Percentiles rank a stretch among this genome's conserved stretches.
phyloP scores from a whole-genome alignment of 2,113 vertebrate species.

The Cryptotis parvus region DNA sequence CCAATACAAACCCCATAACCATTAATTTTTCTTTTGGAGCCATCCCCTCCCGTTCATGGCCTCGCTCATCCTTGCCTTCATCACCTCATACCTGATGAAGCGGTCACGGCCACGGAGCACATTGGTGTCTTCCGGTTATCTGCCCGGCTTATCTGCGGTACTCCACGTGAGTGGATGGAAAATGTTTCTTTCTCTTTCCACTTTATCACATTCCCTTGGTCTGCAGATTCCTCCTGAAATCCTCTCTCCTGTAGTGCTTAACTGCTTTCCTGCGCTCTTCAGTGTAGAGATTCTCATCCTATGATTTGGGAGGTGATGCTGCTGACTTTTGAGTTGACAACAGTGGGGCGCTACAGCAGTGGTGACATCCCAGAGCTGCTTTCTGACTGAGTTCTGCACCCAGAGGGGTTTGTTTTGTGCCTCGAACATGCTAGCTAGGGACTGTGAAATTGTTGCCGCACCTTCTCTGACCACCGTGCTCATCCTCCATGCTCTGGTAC shows the following conservation, averaged over 20 bases:
- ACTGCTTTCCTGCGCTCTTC: neutral
- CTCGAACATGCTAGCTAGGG: neutral
- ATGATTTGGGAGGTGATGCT: neutral
- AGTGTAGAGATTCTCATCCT: neutral
- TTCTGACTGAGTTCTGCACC: slow-evolving; percentile 49
- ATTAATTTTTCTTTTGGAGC: neutral
- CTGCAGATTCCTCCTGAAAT: slow-evolving; percentile 37
- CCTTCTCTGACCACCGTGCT: neutral
- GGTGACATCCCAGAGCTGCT: neutral
- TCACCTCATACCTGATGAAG: neutral
- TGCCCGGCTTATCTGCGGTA: neutral
- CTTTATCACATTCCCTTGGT: slow-evolving; percentile 1
- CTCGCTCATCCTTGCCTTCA: neutral
- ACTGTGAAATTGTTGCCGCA: slow-evolving; percentile 44
- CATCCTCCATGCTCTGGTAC: neutral
- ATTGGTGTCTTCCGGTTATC: neutral
- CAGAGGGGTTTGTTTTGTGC: neutral
- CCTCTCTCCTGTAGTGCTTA: neutral
- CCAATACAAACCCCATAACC: neutral
- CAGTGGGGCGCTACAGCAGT: neutral
- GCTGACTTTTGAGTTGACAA: neutral
- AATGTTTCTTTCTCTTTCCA: slow-evolving; percentile 11
- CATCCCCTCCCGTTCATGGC: neutral
- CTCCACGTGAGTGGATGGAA: neutral
- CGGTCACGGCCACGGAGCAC: no score